Evolutionary conservation across 2,113 vertebrate genomes (phyloP), one percentile per base, ranked within the genome.

Genomic region (Cardinalis cardinalis): DNA sequence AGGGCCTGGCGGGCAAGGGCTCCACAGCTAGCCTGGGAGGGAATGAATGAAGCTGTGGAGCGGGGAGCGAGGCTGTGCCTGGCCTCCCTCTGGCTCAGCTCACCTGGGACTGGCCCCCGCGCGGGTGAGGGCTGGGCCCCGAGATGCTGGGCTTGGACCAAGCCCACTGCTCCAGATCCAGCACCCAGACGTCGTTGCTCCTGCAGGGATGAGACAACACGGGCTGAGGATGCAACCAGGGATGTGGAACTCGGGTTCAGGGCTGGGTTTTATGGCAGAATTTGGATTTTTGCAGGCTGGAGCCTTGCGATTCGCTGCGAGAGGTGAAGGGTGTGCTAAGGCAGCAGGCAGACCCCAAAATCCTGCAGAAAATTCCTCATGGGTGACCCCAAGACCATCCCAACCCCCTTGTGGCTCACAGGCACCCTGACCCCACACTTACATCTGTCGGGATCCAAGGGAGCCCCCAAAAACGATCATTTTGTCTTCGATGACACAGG

Each of bases 381-480:
- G 26, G 60, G 24, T 0, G 1, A 55, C 17, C 25, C 31, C 0
- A 1, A 21, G 51, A 31, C 3, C 36, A 44, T 14, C 15, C 20
- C 59, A n/a, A 38, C 5, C 14, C 1, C 1, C 13, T 43, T 19
- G 29, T 44, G 1, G 4, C 66, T 77, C 5, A 7, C 48, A 34
- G 52, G 38, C 25, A 13, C 24, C 72, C 34, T 64, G 71, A 26
- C 2, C 69, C 73, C 87, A 16, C 23, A 97, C 99, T 95, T 90
- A 99, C 99, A 99, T 99, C 94, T 99, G 99, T 28, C 99, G 97
- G 17, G 99, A 99, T 74, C 99, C 99, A 7, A 99, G 97, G 2
- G 99, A 99, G 26, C 99, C 99, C 32, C 99, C 99, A 11, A 99
- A 99, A 89, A 99, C 99, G 17, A 99, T 98, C 99, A 99, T 99